These are phyloP conservation scores for Aptenodytes forsteri DNA, from an alignment of 2,113 vertebrate genomes.

Conservation along the genomic window DNA sequence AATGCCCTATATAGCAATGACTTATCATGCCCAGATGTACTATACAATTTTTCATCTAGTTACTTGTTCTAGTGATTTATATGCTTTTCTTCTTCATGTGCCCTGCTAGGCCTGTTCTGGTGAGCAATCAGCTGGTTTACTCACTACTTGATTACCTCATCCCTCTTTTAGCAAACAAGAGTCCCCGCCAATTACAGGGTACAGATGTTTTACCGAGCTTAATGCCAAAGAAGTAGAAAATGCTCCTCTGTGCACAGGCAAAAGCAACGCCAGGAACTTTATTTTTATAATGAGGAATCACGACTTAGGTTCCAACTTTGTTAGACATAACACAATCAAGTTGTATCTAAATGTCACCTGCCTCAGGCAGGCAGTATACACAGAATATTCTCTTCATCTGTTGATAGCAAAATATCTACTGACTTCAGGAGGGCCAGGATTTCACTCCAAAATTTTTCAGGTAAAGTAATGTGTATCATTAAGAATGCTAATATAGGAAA, in stretches of 20 bases:
- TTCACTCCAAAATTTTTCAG: neutral
- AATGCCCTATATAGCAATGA: neutral
- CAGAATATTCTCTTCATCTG: neutral
- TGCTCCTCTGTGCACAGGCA: neutral
- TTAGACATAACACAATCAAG: neutral
- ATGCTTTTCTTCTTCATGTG: neutral
- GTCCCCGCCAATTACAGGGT: neutral
- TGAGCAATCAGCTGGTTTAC: neutral
- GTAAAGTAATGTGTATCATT: neutral
- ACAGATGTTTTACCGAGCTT: constrained; percentile 14
- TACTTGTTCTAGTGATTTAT: neutral
- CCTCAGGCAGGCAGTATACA: neutral
- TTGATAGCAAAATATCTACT: neutral
- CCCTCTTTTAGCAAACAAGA: constrained; percentile 8
- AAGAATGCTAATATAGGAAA: neutral
- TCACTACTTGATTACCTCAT: constrained; percentile 14
- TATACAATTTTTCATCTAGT: neutral
- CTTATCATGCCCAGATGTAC: neutral
- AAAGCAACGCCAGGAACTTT: neutral
- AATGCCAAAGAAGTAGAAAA: constrained; percentile 30
- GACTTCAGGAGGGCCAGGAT: neutral
- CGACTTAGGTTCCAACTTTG: neutral
- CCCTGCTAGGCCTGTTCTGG: neutral
- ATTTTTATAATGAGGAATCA: neutral
- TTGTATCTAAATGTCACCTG: neutral